phyloP scores from a whole-genome alignment of 2,113 vertebrate species.

The Hystrix brachyura region DNA sequence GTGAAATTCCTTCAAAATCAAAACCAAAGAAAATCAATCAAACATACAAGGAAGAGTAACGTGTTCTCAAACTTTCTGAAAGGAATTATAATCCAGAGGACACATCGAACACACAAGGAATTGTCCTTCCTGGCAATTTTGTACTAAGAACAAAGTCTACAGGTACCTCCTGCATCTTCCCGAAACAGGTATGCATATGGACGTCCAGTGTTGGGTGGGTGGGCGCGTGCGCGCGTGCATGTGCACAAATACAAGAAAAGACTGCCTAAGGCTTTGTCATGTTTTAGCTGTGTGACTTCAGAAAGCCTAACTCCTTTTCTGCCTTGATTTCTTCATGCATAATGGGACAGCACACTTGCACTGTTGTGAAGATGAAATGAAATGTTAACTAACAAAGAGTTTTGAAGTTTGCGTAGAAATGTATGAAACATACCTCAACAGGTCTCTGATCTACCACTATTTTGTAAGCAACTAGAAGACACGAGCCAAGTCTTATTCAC shows the following conservation, averaged over 20 bases:
- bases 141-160: background rate
- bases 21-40: conserved; percentile 38
- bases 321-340: background rate
- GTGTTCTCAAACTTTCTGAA: background rate
- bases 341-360: background rate
- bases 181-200: background rate
- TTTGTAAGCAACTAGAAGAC: background rate
- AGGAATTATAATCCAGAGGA: conserved; percentile 20
- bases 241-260: background rate
- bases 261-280: background rate
- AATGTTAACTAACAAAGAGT: background rate
- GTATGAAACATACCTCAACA: background rate
- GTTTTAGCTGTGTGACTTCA: background rate
- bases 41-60: background rate
- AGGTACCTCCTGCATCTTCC: background rate
- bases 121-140: background rate
- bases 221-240: too few species aligned
- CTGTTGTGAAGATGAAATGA: background rate
- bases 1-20: conserved; percentile 34
- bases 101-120: background rate
- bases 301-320: background rate
- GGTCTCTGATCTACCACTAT: background rate
- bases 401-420: background rate
- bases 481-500: background rate
- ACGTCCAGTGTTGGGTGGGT: too few species aligned